Evolutionary conservation across 1,140 invertebrate genomes (phyloP), one percentile per base, ranked within the genome.

Genomic region (Meloidogyne chitwoodi): DNA sequence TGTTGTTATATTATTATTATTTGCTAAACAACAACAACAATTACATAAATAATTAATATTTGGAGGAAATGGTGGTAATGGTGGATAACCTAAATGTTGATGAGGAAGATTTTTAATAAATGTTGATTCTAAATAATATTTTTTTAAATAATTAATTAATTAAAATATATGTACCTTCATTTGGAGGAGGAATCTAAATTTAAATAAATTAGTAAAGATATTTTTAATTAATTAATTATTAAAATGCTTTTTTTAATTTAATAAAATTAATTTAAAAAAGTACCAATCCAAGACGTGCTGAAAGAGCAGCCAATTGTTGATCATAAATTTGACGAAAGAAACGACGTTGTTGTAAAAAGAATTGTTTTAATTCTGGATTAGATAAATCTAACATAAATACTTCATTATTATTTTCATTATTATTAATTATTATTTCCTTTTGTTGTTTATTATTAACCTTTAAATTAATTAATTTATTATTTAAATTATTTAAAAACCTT

Each of bases 281-380:
- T 26, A 73, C 71, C 71, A 73, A 31, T 24, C 71, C 71, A 26
- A 73, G 41, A 34, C 71, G 71, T 14, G 71, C 41, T 5, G 71
- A 61, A 29, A 73, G 71, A 27, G 71, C 71, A 31, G 71, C 71
- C 24, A 65, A 64, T 61, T 73, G 71, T 34, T 73, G 71, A 22
- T 61, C 71, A 63, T 73, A 73, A 6, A 73, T 73, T 73, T 73
- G 71, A 24, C 71, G 71, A 34, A 64, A 73, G 14, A 73, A 73
- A 12, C 26, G 16, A 38, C 71, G 41, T 63, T 73, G 71, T 34
- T 73, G 71, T n/a, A 73, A 16, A 63, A 34, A 73, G n/a, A 73
- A 73, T 29, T 73, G 56, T 26, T 64, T 61, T 29, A 73, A 64
- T 22, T 22, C 34, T 34, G 71, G 71, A 63, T 73, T 14, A 10